Evolutionary conservation across 92 coral and sea anemone genomes (phyloP).

Genomic region (Palythoa grandiflora): DNA sequence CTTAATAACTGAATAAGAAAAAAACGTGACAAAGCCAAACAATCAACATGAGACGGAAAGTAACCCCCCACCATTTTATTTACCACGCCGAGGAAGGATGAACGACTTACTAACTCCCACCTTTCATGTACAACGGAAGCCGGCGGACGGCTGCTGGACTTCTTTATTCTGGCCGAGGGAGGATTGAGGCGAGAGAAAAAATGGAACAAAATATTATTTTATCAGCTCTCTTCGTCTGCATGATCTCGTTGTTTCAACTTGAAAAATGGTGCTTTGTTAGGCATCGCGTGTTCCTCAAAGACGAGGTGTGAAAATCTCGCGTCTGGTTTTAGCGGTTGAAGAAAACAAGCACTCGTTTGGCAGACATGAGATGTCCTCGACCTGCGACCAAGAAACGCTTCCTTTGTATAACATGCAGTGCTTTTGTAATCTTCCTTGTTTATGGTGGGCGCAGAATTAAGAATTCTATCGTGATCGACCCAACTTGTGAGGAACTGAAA

Average conservation of each 20-base stretch:
- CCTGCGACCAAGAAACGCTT: slow-evolving; percentile 25
- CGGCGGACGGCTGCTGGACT: too few relatives aligned
- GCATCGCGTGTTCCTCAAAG: background rate
- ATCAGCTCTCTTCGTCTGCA: too few relatives aligned
- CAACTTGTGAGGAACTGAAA: slow-evolving; percentile 40
- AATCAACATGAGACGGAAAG: background rate
- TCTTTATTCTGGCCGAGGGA: too few relatives aligned
- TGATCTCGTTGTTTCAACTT: too few relatives aligned
- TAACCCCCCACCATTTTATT: background rate
- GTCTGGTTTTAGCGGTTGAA: background rate
- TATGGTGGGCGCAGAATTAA: slow-evolving; percentile 1
- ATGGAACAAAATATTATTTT: too few relatives aligned
- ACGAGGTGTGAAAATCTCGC: background rate
- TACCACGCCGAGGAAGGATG: slow-evolving; percentile 3
- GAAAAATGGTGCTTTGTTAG: too few relatives aligned
- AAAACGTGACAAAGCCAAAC: background rate
- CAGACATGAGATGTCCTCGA: slow-evolving; percentile 44
- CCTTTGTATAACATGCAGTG: background rate
- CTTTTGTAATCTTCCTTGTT: background rate
- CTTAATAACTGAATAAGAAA: too few relatives aligned
- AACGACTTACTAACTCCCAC: background rate
- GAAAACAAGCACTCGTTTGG: background rate
- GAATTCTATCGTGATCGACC: slow-evolving; percentile 20
- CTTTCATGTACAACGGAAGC: too few relatives aligned
- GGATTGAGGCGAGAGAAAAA: too few relatives aligned